Evolutionary conservation across 1,140 invertebrate species (phyloP).

Genomic region (Drosophila pachea): DNA sequence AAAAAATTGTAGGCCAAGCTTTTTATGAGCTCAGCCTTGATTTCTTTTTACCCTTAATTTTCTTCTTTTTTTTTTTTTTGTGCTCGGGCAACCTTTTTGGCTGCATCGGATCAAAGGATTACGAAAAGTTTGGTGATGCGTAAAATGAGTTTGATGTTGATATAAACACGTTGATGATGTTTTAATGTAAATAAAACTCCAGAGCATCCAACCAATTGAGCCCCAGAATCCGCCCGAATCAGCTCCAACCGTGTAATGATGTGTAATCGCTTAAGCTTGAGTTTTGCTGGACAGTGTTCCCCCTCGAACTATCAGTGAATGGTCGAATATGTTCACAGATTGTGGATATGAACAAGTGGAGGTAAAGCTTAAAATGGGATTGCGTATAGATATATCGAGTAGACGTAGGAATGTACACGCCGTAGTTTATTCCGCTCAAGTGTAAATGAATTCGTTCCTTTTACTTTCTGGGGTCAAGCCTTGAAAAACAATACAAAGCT

Average conservation of each 20-base stretch:
- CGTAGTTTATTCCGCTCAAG: too few relatives aligned
- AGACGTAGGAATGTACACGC: too few relatives aligned
- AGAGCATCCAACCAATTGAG: constrained; percentile 24
- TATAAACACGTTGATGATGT: constrained; percentile 78
- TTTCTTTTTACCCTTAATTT: constrained; percentile 28
- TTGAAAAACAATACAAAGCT: too few relatives aligned
- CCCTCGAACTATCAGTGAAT: not conserved
- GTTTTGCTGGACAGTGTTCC: constrained; percentile 11
- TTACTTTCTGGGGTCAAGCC: too few relatives aligned
- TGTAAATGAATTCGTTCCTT: too few relatives aligned
- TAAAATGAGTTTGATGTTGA: constrained; percentile 78
- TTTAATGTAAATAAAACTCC: constrained; percentile 74
- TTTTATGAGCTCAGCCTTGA: constrained; percentile 47
- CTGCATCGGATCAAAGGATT: constrained; percentile 74
- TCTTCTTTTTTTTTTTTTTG: constrained; percentile 42
- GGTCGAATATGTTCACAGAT: too few relatives aligned
- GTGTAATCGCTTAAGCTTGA: constrained; percentile 58
- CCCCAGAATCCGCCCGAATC: not conserved
- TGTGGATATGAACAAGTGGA: too few relatives aligned
- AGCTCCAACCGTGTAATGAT: constrained; percentile 57
- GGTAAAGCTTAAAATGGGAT: too few relatives aligned
- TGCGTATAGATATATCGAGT: too few relatives aligned
- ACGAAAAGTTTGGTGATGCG: constrained; percentile 75
- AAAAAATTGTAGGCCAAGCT: constrained; percentile 20
- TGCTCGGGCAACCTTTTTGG: constrained; percentile 35